These are phyloP conservation scores for Pseudorhiza aurosa DNA, from an alignment of 30 jellyfish, hydroid and myxozoan species.

Conservation along the genomic window DNA sequence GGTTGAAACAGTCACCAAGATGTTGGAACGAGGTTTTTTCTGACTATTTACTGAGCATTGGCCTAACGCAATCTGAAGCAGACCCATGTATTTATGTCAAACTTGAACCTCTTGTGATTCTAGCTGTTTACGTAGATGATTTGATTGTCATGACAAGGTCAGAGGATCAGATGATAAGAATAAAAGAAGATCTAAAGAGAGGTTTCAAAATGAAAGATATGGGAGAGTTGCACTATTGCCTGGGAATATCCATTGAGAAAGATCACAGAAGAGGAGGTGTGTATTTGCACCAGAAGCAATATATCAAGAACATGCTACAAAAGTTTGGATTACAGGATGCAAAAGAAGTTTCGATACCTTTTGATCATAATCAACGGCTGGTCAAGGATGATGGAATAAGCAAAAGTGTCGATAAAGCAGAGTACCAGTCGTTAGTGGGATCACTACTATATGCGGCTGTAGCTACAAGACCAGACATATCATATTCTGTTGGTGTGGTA, in stretches of 20 bases:
- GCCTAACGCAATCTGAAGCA: conserved; percentile 5
- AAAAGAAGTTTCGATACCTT: conserved; percentile 7
- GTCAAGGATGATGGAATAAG: conserved; percentile 17
- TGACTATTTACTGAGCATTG: conserved; percentile 4
- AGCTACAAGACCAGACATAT: conserved; percentile 34
- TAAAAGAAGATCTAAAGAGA: conserved; percentile 11
- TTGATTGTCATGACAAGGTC: conserved; percentile 1
- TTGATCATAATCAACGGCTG: conserved; percentile 4
- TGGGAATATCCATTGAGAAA: conserved; percentile 30
- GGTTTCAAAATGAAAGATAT: conserved; percentile 30
- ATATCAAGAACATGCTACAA: conserved; percentile 1
- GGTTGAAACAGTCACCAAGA: conserved; percentile 47
- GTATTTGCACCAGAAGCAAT: not conserved
- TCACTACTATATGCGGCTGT: conserved; percentile 7
- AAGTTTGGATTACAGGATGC: not conserved
- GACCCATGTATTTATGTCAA: conserved; percentile 34
- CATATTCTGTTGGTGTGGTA: conserved; percentile 24
- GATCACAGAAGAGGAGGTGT: conserved; percentile 18
- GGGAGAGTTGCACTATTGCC: conserved; percentile 35
- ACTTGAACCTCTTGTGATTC: conserved; percentile 1
- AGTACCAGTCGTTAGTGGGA: conserved; percentile 29
- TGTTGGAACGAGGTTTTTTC: conserved; percentile 30
- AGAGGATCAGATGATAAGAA: conserved; percentile 3
- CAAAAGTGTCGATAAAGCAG: conserved; percentile 17
- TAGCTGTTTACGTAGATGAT: conserved; percentile 2